A percentile compares a stretch with the other conserved stretches of the same genome.
Conservation (phyloP, 2,113 vertebrate species). For the Cyprinodon brontotheroides region DNA sequence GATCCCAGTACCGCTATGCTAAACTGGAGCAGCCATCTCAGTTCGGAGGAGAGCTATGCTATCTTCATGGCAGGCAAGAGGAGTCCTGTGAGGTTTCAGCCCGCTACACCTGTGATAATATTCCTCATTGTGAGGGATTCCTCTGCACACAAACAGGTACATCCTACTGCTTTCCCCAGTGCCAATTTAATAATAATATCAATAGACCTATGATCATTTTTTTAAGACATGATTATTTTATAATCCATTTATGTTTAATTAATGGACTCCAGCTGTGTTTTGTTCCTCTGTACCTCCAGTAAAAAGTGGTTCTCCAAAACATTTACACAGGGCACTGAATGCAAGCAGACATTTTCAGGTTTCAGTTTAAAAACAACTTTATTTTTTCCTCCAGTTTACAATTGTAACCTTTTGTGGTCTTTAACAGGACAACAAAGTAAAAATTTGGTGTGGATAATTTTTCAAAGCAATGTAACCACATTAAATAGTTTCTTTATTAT, state of each 20-base stretch:
- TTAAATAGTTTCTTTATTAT: background rate
- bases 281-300: background rate
- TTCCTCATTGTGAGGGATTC: slow-evolving; percentile 87
- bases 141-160: slow-evolving; percentile 87
- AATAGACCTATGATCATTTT: too few species aligned
- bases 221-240: too few species aligned
- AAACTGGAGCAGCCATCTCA: slow-evolving; percentile 84
- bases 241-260: too few species aligned
- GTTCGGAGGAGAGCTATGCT: slow-evolving; percentile 85
- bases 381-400: background rate
- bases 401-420: background rate
- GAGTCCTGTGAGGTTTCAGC: slow-evolving; percentile 80
- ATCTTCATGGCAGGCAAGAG: slow-evolving; percentile 78
- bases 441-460: background rate
- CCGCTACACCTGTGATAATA: slow-evolving; percentile 79
- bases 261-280: background rate
- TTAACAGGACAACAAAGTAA: background rate
- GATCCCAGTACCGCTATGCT: slow-evolving; percentile 84
- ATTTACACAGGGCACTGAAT: background rate
- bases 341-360: background rate
- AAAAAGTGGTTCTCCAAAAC: background rate
- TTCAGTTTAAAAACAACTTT: too few species aligned
- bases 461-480: background rate
- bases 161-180: too few species aligned
- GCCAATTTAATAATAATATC: too few species aligned